Evolutionary conservation across 2,113 vertebrate species (phyloP).

Genomic region (Phoxinus phoxinus): DNA sequence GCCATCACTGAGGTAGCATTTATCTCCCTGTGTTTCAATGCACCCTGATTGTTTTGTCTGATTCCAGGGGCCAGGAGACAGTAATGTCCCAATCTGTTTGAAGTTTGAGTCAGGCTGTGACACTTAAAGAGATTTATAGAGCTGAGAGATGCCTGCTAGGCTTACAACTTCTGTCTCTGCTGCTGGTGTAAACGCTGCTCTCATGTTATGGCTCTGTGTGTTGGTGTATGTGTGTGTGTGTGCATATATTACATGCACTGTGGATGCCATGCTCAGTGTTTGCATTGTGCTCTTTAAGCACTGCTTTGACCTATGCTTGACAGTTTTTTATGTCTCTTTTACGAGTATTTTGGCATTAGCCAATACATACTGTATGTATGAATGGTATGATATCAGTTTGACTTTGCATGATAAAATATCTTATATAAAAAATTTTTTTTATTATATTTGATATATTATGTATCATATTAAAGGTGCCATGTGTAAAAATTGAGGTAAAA

Average conservation of each 20-base stretch:
- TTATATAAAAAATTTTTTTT: neutral
- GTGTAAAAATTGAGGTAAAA: too few species aligned
- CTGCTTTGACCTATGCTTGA: neutral
- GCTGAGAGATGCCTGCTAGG: conserved; percentile 49
- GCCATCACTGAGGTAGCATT: conserved; percentile 52
- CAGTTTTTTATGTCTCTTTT: neutral
- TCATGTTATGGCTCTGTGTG: conserved; percentile 11
- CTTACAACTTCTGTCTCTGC: conserved; percentile 39
- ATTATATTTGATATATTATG: too few species aligned
- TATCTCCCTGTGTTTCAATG: conserved; percentile 48
- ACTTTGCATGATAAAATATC: neutral
- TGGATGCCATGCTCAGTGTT: neutral
- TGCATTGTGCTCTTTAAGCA: neutral
- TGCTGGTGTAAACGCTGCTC: conserved; percentile 15
- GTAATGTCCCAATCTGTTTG: conserved; percentile 64
- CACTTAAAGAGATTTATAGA: conserved; percentile 64
- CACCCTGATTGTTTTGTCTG: conserved; percentile 60
- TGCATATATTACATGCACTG: conserved; percentile 32
- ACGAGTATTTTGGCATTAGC: neutral
- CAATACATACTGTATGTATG: neutral
- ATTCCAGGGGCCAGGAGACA: conserved; percentile 54
- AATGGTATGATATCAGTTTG: neutral
- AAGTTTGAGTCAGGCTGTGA: conserved; percentile 60
- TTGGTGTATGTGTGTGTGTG: conserved; percentile 23
- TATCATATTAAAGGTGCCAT: too few species aligned